phyloP scores from a whole-genome alignment of 2,113 vertebrate species.

The Seriola rivoliana region DNA sequence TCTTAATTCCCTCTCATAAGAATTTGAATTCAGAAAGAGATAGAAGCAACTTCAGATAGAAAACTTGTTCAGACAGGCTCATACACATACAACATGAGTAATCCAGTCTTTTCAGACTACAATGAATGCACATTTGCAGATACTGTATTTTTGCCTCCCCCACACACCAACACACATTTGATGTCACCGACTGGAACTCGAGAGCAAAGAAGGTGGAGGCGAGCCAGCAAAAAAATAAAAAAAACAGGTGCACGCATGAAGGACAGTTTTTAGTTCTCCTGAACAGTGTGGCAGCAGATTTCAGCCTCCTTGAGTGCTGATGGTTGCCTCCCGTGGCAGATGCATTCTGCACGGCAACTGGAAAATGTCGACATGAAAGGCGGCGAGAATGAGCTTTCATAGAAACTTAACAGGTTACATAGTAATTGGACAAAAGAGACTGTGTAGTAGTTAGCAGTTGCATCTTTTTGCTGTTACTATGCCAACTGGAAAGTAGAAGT shows the following conservation, averaged over 20 bases:
- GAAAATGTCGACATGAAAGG: background rate
- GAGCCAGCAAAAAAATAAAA: background rate
- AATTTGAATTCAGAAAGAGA: constrained; percentile 31
- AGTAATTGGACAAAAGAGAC: background rate
- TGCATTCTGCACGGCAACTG: background rate
- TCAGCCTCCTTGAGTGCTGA: background rate
- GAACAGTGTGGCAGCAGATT: background rate
- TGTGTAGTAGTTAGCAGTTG: background rate
- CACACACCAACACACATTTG: background rate
- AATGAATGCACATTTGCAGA: constrained; percentile 13
- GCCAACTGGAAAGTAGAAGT: background rate
- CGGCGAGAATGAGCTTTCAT: background rate
- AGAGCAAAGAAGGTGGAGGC: background rate
- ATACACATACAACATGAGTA: background rate
- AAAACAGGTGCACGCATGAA: constrained; percentile 3
- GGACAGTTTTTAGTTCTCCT: constrained; percentile 1
- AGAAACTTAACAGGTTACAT: background rate
- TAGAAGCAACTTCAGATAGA: constrained; percentile 9
- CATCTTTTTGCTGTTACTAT: background rate
- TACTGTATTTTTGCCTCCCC: background rate
- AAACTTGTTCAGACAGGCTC: background rate
- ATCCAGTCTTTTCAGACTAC: constrained; percentile 2
- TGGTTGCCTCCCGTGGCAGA: background rate
- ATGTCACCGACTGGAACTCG: background rate
- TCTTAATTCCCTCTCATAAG: constrained; percentile 22